These are phyloP conservation scores for Tokudaia muenninki DNA, from an alignment of 2,797 vertebrate genomes.

Conservation along the genomic window DNA sequence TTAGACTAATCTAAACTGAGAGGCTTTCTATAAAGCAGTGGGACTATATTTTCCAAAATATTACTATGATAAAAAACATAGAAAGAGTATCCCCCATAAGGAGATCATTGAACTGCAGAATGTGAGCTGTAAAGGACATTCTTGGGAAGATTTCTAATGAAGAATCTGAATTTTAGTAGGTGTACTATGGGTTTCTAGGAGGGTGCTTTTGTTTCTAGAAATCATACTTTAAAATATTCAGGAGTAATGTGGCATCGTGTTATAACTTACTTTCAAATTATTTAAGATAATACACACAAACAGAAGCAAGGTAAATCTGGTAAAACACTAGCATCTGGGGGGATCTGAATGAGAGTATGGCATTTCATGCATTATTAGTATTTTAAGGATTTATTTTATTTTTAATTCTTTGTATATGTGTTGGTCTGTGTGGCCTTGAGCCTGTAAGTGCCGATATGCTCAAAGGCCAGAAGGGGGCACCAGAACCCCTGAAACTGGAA, in stretches of 20 bases:
- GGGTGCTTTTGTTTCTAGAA: neutral
- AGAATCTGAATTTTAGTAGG: neutral
- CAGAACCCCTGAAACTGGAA: neutral
- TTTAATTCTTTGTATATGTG: neutral
- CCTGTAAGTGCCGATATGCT: neutral
- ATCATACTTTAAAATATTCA: neutral
- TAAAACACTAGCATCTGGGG: neutral
- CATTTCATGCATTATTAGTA: neutral
- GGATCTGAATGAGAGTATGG: neutral
- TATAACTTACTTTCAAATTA: neutral
- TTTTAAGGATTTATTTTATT: neutral
- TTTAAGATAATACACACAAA: neutral
- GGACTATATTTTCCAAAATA: slow-evolving; percentile 2
- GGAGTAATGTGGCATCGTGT: neutral
- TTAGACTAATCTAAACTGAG: slow-evolving; percentile 3
- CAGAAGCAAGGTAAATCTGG: neutral
- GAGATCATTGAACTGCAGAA: neutral
- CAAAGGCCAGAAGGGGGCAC: neutral
- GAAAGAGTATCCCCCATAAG: neutral
- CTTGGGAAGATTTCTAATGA: neutral
- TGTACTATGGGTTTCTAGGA: neutral
- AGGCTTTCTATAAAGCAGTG: neutral
- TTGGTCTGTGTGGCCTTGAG: neutral
- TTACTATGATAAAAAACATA: neutral
- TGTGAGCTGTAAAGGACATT: neutral